These are phyloP conservation scores for Caenorhabditis uteleia DNA, from an alignment of 2,888 invertebrate species.

Conservation along the genomic window DNA sequence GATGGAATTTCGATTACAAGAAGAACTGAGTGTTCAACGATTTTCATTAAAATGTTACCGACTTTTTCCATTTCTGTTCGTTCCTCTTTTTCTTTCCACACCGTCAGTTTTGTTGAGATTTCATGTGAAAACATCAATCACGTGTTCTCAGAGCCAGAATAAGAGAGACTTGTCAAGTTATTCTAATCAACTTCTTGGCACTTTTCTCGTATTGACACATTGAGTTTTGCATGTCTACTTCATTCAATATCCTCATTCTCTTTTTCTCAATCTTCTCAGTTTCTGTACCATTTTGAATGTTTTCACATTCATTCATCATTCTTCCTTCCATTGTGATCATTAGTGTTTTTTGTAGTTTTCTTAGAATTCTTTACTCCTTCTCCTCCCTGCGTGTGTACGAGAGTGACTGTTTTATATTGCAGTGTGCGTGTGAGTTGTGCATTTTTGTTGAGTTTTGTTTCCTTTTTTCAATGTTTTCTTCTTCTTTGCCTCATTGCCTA, in stretches of 20 bases:
- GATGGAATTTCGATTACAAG: conserved; percentile 29
- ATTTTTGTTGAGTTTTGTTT: conserved; percentile 44
- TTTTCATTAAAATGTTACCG: background rate
- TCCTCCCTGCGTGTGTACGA: conserved; percentile 24
- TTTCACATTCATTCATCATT: conserved; percentile 8
- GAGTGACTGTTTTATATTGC: conserved; percentile 32
- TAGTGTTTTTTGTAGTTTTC: background rate
- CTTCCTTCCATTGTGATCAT: background rate
- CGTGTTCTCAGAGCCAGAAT: conserved; percentile 20
- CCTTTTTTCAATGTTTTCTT: conserved; percentile 16
- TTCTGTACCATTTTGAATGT: conserved; percentile 35
- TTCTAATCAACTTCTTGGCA: background rate
- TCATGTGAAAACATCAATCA: conserved; percentile 8
- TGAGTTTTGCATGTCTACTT: conserved; percentile 26
- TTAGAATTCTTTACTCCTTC: background rate
- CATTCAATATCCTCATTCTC: conserved; percentile 17
- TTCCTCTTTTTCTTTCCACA: too few relatives aligned
- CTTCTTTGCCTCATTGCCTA: conserved; percentile 29
- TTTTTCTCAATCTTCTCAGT: conserved; percentile 8
- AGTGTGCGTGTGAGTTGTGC: conserved; percentile 40
- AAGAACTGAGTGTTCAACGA: background rate
- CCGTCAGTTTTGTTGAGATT: conserved; percentile 20
- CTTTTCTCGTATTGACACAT: conserved; percentile 23
- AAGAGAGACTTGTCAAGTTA: too few relatives aligned
- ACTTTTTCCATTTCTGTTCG: background rate